These are phyloP conservation scores for Austrolebias charrua DNA, from an alignment of 2,797 vertebrate genomes.

Conservation along the genomic window DNA sequence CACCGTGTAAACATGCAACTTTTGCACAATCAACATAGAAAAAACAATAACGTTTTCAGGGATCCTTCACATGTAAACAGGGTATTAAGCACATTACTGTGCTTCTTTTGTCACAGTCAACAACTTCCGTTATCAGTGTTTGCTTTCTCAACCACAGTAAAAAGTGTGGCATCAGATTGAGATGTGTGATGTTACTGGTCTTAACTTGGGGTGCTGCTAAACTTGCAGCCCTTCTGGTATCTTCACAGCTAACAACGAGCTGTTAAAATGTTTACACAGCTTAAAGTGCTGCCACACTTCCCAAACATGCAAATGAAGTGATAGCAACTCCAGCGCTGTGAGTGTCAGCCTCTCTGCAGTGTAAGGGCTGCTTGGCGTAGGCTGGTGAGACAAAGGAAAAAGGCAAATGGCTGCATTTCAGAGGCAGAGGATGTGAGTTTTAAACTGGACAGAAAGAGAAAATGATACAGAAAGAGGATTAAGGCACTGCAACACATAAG, in stretches of 20 bases:
- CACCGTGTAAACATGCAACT: too few relatives aligned
- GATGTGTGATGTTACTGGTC: constrained; percentile 44
- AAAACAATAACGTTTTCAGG: too few relatives aligned
- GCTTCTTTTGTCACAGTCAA: too few relatives aligned
- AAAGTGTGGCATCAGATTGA: constrained; percentile 40
- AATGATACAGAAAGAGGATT: constrained; percentile 26
- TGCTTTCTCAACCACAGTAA: constrained; percentile 28
- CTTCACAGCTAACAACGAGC: constrained; percentile 30
- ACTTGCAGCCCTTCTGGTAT: constrained; percentile 34
- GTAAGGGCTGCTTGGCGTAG: constrained; percentile 29
- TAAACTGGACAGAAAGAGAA: constrained; percentile 35
- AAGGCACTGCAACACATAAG: constrained; percentile 25
- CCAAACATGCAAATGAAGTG: constrained; percentile 58
- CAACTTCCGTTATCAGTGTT: constrained; percentile 5
- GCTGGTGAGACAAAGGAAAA: constrained; percentile 45
- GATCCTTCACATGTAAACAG: too few relatives aligned
- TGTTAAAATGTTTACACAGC: constrained; percentile 50
- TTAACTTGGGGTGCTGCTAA: constrained; percentile 42
- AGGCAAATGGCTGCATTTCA: constrained; percentile 37
- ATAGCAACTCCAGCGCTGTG: constrained; percentile 45
- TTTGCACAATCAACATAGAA: too few relatives aligned
- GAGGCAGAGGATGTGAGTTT: constrained; percentile 28
- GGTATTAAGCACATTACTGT: too few relatives aligned
- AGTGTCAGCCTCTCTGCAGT: constrained; percentile 44
- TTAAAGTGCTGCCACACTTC: constrained; percentile 45